These are phyloP conservation scores for Chironomus tepperi DNA, from an alignment of 1,140 invertebrate species.

Conservation along the genomic window DNA sequence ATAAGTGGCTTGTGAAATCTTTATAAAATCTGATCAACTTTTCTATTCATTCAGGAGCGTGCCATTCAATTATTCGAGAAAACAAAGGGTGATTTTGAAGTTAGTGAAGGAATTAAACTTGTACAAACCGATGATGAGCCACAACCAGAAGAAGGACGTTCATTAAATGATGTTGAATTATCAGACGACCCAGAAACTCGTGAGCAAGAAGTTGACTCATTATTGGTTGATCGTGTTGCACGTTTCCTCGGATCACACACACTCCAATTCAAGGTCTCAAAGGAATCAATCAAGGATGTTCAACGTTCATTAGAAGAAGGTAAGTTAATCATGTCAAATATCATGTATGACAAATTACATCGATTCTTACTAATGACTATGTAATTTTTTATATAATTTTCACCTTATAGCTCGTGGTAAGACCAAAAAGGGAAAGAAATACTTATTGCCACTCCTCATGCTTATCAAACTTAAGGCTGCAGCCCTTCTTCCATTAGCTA, in stretches of 20 bases:
- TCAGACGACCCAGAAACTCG: constrained; percentile 58
- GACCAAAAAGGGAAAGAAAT: constrained; percentile 63
- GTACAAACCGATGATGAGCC: constrained; percentile 52
- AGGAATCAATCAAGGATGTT: constrained; percentile 55
- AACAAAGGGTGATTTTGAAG: constrained; percentile 46
- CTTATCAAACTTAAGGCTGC: constrained; percentile 71
- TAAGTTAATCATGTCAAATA: constrained; percentile 31
- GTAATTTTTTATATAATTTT: constrained; percentile 24
- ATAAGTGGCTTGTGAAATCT: too few relatives aligned
- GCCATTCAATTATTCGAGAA: constrained; percentile 56
- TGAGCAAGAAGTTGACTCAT: constrained; percentile 66
- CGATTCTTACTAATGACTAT: background rate
- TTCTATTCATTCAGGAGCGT: constrained; percentile 45
- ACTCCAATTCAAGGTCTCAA: constrained; percentile 65
- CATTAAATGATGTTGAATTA: constrained; percentile 44
- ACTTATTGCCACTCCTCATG: constrained; percentile 61
- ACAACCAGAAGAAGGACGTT: constrained; percentile 40
- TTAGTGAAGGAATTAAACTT: constrained; percentile 60
- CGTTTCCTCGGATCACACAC: constrained; percentile 69
- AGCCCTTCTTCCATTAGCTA: constrained; percentile 61
- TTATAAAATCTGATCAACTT: too few relatives aligned
- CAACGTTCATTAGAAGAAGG: constrained; percentile 57
- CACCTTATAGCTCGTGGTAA: constrained; percentile 39
- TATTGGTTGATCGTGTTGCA: constrained; percentile 60
- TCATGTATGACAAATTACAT: too few relatives aligned